phyloP scores from a whole-genome alignment of 2,113 vertebrate genomes.

The Crotophaga sulcirostris region DNA sequence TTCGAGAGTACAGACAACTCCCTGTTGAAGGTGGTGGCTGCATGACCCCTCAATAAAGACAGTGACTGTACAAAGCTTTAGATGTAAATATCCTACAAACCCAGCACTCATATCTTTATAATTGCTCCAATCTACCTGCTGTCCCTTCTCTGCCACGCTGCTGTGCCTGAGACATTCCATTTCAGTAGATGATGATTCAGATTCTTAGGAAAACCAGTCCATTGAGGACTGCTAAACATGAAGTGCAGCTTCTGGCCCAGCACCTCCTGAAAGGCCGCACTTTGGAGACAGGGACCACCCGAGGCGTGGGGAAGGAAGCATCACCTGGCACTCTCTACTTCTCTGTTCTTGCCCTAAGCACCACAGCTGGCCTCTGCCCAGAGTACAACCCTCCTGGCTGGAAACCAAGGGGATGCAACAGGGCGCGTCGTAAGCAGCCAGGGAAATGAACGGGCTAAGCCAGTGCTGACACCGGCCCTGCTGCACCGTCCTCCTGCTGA shows the following conservation, averaged over 20 bases:
- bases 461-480: background rate
- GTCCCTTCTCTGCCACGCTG: background rate
- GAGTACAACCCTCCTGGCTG: background rate
- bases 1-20: background rate
- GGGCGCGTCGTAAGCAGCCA: background rate
- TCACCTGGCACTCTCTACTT: background rate
- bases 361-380: background rate
- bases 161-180: background rate
- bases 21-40: background rate
- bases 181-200: background rate
- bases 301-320: fast-evolving
- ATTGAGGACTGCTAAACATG: background rate
- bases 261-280: background rate
- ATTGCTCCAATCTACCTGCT: background rate
- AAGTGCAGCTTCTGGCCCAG: background rate
- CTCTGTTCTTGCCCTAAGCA: background rate
- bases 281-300: background rate
- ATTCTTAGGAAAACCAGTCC: background rate
- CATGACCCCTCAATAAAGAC: background rate
- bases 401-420: fast-evolving
- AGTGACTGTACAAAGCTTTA: background rate
- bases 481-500: background rate
- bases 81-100: background rate
- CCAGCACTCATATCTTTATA: background rate
- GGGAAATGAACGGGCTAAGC: background rate